Conservation (phyloP, 2,797 vertebrate genomes). For the Tympanoctomys barrerae region DNA sequence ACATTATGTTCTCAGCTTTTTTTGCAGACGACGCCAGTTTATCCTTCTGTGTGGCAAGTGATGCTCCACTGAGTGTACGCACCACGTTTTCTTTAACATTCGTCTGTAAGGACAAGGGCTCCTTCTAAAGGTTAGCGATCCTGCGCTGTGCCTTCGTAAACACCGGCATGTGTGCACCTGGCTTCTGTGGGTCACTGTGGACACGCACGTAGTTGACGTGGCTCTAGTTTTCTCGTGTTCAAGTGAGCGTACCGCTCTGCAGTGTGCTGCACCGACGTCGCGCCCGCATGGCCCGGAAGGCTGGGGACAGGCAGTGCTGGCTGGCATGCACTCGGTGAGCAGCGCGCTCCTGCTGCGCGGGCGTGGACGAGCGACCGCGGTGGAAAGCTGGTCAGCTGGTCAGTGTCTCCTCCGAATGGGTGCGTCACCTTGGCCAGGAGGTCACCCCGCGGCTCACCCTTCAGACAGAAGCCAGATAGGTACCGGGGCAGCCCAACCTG, state of each 20-base stretch:
- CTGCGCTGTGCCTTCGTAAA: neutral
- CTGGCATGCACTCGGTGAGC: neutral
- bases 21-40: neutral
- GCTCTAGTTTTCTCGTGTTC: slow-evolving; percentile 26
- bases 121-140: neutral
- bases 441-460: neutral
- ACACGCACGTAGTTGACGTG: neutral
- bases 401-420: neutral
- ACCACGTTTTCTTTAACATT: neutral
- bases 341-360: neutral
- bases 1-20: neutral
- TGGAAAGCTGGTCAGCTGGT: neutral
- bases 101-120: no score
- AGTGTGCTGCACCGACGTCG: neutral
- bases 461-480: neutral
- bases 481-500: neutral
- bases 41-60: no score
- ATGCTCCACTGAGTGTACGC: no score
- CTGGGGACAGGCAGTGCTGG: neutral
- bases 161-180: neutral
- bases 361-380: neutral
- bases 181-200: neutral
- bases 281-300: neutral
- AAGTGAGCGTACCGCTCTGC: neutral
- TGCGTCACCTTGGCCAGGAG: neutral